A percentile compares a stretch with the other conserved stretches of the same genome.
Conservation (phyloP, 2,888 invertebrate genomes). For the Epirrita christyi region DNA sequence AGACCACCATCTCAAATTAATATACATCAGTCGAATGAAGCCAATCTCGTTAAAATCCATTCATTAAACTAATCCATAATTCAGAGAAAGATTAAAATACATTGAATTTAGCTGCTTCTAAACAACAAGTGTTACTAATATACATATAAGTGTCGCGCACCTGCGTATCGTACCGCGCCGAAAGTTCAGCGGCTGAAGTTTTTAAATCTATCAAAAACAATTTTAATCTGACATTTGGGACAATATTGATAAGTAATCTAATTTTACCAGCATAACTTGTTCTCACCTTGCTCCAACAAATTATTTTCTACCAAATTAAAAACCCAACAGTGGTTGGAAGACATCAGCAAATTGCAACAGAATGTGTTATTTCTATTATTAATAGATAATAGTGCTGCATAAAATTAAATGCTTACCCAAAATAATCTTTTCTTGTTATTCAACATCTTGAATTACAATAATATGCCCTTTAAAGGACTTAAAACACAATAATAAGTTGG, state of each 20-base stretch:
- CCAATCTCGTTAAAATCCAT: slow-evolving; percentile 9
- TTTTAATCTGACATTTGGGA: neutral
- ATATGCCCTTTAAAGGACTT: neutral
- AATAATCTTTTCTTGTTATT: neutral
- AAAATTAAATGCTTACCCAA: neutral
- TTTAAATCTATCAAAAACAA: neutral
- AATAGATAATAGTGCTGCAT: neutral
- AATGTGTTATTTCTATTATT: neutral
- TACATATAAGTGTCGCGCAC: too few relatives aligned
- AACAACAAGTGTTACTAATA: neutral
- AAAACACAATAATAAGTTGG: too few relatives aligned
- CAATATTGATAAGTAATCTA: neutral
- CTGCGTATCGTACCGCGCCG: too few relatives aligned
- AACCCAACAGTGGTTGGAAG: neutral
- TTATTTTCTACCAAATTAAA: neutral
- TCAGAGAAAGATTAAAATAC: neutral
- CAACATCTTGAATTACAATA: slow-evolving; percentile 4
- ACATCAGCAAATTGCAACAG: neutral
- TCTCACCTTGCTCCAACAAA: neutral
- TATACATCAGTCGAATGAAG: slow-evolving; percentile 9
- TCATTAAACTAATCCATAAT: neutral
- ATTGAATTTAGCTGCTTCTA: neutral
- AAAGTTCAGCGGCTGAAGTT: too few relatives aligned
- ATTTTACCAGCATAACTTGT: neutral
- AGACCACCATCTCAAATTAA: slow-evolving; percentile 1